Percentiles rank a stretch among this genome's conserved stretches.
These are phyloP conservation scores for Aplidium turbinatum DNA, from an alignment of 23 tunicate species.

Conservation along the genomic window DNA sequence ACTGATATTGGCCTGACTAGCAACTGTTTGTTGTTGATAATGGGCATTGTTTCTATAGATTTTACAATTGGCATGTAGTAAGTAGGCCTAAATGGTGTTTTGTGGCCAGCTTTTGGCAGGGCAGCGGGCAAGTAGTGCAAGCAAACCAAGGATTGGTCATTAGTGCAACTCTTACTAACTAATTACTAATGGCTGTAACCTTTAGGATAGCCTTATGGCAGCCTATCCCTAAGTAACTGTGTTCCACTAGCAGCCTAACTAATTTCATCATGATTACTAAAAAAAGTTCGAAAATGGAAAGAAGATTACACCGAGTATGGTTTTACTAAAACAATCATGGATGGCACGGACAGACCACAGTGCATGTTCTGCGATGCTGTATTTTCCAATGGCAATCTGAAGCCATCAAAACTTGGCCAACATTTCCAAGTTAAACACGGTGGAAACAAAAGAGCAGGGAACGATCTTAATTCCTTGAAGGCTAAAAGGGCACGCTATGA, in stretches of 20 bases:
- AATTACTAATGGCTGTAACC: neutral
- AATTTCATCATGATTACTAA: conserved; percentile 9
- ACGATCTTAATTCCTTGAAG: no score
- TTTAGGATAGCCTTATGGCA: conserved; percentile 4
- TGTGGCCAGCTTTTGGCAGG: conserved; percentile 15
- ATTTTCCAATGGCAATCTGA: no score
- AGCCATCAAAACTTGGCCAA: no score
- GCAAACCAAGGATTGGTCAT: conserved; percentile 8
- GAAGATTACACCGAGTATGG: conserved; percentile 10
- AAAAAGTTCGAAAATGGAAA: neutral
- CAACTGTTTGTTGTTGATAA: no score
- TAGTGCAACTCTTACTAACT: conserved; percentile 13
- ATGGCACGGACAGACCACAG: no score
- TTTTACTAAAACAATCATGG: neutral
- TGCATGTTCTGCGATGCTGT: no score
- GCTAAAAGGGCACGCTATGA: no score
- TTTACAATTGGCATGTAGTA: neutral
- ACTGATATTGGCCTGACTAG: no score
- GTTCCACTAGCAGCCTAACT: conserved; percentile 16
- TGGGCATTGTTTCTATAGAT: no score
- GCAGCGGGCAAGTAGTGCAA: conserved; percentile 3
- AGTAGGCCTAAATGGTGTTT: neutral
- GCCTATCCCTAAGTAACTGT: conserved; percentile 17
- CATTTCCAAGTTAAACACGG: no score
- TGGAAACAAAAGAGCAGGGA: no score